Evolutionary conservation across 23 tunicate genomes (phyloP).

Genomic region (Corella eumyota): DNA sequence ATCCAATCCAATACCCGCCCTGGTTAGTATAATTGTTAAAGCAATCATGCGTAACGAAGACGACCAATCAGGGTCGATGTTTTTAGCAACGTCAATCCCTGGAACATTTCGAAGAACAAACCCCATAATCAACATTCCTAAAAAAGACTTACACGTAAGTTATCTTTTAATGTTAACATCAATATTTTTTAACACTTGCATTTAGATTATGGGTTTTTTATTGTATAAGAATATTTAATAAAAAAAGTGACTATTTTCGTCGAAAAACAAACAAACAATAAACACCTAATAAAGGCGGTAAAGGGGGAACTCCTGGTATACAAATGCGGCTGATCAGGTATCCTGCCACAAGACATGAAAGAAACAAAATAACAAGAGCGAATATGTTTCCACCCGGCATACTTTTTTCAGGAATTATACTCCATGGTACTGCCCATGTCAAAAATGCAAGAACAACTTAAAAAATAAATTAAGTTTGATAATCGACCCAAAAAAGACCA

Average conservation of each 20-base stretch:
- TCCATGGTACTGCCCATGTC: conserved; percentile 45
- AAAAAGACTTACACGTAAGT: too few species aligned
- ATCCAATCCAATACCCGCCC: conserved; percentile 38
- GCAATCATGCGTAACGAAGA: conserved; percentile 31
- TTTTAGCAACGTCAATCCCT: conserved; percentile 11
- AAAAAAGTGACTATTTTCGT: too few species aligned
- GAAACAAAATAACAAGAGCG: conserved; percentile 15
- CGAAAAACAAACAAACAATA: too few species aligned
- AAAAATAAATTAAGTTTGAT: background rate
- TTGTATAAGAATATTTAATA: too few species aligned
- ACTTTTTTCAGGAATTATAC: conserved; percentile 4
- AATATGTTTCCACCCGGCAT: conserved; percentile 41
- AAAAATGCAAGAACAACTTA: conserved; percentile 13
- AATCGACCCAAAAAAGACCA: too few species aligned
- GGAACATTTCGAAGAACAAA: conserved; percentile 16
- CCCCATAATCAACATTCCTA: conserved; percentile 41
- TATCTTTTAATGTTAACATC: too few species aligned
- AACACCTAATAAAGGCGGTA: conserved; percentile 40
- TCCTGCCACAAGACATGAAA: conserved; percentile 12
- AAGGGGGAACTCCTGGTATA: conserved; percentile 31
- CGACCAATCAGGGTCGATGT: conserved; percentile 32
- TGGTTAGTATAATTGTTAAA: conserved; percentile 22
- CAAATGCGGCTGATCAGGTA: conserved; percentile 10
- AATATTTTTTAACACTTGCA: too few species aligned
- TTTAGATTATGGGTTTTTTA: too few species aligned